Evolutionary conservation across 2,888 invertebrate species (phyloP).

Genomic region (Pristionchus entomophagus): DNA sequence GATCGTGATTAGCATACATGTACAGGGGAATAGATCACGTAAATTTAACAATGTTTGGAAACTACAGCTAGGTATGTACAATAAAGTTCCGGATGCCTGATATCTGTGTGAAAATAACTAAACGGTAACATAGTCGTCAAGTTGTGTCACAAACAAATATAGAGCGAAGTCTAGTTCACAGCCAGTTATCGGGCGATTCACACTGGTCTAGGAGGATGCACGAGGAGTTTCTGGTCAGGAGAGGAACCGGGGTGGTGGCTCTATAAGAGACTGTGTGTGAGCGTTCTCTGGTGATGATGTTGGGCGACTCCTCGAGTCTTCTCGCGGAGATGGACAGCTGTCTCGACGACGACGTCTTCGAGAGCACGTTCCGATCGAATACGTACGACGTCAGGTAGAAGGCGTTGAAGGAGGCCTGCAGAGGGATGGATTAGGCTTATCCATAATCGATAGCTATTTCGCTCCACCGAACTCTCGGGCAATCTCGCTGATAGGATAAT

Average conservation of each 20-base stretch:
- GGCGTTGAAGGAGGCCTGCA: constrained; percentile 72
- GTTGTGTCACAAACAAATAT: neutral
- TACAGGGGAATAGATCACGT: neutral
- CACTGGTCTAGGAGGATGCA: constrained; percentile 54
- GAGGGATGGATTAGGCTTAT: neutral
- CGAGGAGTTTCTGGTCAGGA: constrained; percentile 59
- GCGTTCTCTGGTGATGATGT: constrained; percentile 65
- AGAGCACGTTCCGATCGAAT: constrained; percentile 68
- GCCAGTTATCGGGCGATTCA: constrained; percentile 27
- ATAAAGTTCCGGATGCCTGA: too few species aligned
- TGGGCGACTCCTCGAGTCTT: constrained; percentile 66
- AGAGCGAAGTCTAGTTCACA: neutral
- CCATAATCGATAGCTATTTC: neutral
- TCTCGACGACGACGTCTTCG: constrained; percentile 70
- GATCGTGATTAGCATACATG: neutral
- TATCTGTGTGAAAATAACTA: neutral
- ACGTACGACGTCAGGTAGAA: constrained; percentile 71
- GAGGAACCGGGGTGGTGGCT: constrained; percentile 59
- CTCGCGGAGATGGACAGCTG: constrained; percentile 63
- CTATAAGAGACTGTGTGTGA: constrained; percentile 66
- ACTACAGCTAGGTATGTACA: neutral
- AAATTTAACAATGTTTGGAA: neutral
- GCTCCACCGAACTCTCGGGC: neutral
- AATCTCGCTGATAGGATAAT: constrained; percentile 21
- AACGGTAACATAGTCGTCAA: neutral